These are phyloP conservation scores for Enteromius viviparus DNA, from an alignment of 2,797 vertebrate species.

Conservation along the genomic window DNA sequence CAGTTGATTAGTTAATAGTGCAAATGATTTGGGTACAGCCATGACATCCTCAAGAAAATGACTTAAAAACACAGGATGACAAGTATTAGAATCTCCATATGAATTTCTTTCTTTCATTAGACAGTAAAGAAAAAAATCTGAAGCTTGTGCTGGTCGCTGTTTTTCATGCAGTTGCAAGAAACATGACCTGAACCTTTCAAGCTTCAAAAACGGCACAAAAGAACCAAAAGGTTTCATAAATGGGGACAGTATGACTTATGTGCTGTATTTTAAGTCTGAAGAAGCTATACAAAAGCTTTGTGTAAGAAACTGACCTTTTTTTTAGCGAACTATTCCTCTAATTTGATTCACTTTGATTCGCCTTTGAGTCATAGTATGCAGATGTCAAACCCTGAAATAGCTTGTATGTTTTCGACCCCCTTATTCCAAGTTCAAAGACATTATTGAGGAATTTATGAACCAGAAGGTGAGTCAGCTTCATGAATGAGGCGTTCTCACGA, in stretches of 20 bases:
- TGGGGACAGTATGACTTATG: background rate
- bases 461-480: slow-evolving; percentile 28
- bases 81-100: background rate
- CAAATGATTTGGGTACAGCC: background rate
- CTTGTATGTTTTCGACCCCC: background rate
- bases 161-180: background rate
- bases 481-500: slow-evolving; percentile 27
- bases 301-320: background rate
- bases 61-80: background rate
- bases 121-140: background rate
- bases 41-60: background rate
- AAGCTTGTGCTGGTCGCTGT: background rate
- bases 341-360: slow-evolving; percentile 3
- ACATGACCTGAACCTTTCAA: background rate
- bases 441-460: slow-evolving; percentile 36
- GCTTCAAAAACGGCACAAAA: background rate
- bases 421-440: slow-evolving; percentile 8
- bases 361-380: background rate
- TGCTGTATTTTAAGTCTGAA: background rate
- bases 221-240: background rate
- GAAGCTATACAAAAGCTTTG: background rate
- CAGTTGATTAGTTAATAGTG: background rate
- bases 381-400: background rate
- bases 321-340: background rate
- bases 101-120: background rate